Evolutionary conservation across 2,797 vertebrate species (phyloP).

Genomic region (Astyanax mexicanus): DNA sequence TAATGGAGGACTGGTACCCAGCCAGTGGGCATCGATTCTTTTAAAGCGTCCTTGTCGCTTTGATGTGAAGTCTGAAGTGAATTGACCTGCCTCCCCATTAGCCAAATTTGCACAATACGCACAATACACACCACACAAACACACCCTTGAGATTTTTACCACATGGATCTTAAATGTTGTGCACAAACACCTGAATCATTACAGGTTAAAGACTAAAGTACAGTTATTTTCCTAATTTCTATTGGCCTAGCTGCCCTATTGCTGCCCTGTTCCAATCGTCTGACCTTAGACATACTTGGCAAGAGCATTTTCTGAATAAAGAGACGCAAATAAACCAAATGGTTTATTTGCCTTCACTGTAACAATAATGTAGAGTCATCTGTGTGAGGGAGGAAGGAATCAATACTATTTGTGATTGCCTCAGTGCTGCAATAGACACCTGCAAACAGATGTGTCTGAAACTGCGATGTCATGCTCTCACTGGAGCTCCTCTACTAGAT

Average conservation of each 20-base stretch:
- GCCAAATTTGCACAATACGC: not conserved
- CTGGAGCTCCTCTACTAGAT: not conserved
- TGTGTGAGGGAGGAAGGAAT: not conserved
- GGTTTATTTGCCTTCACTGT: not conserved
- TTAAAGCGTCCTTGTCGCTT: not conserved
- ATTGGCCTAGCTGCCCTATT: not conserved
- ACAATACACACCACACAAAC: not conserved
- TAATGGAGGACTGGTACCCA: not conserved
- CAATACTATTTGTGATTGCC: not conserved
- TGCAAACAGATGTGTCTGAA: not conserved
- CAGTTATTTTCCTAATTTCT: slow-evolving; percentile 2
- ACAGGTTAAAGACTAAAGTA: not conserved
- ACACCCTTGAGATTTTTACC: no score
- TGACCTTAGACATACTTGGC: slow-evolving; percentile 39
- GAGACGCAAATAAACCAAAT: not conserved
- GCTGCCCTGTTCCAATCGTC: slow-evolving; percentile 6
- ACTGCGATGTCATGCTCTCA: not conserved
- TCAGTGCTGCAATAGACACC: not conserved
- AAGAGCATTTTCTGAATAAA: not conserved
- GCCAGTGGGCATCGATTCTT: slow-evolving; percentile 28
- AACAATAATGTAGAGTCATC: not conserved
- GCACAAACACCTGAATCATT: not conserved
- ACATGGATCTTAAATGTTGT: not conserved
- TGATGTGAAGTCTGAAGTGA: not conserved
- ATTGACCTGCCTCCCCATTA: not conserved